Conservation (phyloP, 2,113 vertebrate species). For the Eolophus roseicapilla region DNA sequence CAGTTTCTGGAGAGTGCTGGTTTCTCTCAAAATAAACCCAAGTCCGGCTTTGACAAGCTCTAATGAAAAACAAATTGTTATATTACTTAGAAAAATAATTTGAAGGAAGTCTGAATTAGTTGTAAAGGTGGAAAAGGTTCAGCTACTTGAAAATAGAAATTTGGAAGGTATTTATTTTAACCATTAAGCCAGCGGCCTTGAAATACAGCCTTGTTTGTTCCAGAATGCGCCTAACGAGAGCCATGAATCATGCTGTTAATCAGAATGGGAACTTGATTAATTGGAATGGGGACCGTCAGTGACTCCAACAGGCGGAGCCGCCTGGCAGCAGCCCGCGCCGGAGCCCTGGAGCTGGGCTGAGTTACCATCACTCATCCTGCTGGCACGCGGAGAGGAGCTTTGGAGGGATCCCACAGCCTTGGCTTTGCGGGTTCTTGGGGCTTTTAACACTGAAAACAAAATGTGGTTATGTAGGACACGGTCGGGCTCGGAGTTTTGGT, state of each 20-base stretch:
- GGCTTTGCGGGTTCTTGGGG: neutral
- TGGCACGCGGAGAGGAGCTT: neutral
- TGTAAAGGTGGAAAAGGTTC: constrained; percentile 59
- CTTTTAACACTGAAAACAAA: neutral
- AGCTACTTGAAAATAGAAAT: constrained; percentile 58
- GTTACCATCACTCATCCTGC: neutral
- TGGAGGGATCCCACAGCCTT: neutral
- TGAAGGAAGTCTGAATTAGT: constrained; percentile 64
- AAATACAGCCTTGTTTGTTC: constrained; percentile 55
- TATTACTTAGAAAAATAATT: constrained; percentile 69
- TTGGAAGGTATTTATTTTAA: constrained; percentile 60
- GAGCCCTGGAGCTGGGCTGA: neutral
- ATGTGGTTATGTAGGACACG: neutral
- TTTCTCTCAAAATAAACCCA: constrained; percentile 63
- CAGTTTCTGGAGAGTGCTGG: constrained; percentile 32
- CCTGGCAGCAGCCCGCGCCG: neutral
- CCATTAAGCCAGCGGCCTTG: constrained; percentile 36
- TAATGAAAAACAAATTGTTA: constrained; percentile 71
- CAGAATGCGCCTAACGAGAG: constrained; percentile 19
- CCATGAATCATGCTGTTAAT: constrained; percentile 66
- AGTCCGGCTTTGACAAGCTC: constrained; percentile 57
- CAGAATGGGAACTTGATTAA: constrained; percentile 58
- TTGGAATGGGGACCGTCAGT: constrained; percentile 32
- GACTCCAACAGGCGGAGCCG: constrained; percentile 3
- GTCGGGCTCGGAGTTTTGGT: neutral